phyloP scores from a whole-genome alignment of 2,888 invertebrate species.

The Chaitophorus viminalis region DNA sequence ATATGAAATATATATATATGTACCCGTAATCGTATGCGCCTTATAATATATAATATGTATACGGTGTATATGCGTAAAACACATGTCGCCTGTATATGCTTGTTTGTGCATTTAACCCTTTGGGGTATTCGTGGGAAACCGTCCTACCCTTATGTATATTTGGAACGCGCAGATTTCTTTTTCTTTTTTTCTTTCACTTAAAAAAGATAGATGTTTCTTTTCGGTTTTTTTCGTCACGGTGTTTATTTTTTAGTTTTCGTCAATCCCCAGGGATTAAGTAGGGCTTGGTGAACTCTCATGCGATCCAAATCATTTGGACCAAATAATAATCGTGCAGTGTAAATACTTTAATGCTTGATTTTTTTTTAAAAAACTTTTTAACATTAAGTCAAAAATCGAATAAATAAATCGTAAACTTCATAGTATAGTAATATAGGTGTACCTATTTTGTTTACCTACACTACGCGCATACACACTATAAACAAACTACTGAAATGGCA shows the following conservation, averaged over 20 bases:
- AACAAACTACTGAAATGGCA: neutral
- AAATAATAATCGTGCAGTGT: conserved; percentile 19
- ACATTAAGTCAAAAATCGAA: neutral
- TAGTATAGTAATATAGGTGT: no score
- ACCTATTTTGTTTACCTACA: neutral
- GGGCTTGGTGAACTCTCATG: conserved; percentile 19
- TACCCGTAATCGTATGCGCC: neutral
- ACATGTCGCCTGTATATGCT: conserved; percentile 14
- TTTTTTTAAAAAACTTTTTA: neutral
- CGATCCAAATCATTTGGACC: conserved; percentile 15
- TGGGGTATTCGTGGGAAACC: conserved; percentile 47
- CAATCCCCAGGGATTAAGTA: conserved; percentile 4
- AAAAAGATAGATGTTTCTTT: conserved; percentile 44
- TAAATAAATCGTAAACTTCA: neutral
- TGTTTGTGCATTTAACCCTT: conserved; percentile 42
- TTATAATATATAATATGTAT: neutral
- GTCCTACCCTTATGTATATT: conserved; percentile 13
- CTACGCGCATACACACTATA: neutral
- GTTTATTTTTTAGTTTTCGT: neutral
- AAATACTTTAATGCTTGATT: conserved; percentile 12
- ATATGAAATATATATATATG: conserved; percentile 1
- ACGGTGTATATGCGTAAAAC: neutral
- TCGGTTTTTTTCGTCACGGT: conserved; percentile 26
- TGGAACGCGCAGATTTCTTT: conserved; percentile 38
- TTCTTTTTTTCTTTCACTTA: conserved; percentile 25